phyloP scores from a whole-genome alignment of 2,113 vertebrate species.

The Hyperopisus bebe region DNA sequence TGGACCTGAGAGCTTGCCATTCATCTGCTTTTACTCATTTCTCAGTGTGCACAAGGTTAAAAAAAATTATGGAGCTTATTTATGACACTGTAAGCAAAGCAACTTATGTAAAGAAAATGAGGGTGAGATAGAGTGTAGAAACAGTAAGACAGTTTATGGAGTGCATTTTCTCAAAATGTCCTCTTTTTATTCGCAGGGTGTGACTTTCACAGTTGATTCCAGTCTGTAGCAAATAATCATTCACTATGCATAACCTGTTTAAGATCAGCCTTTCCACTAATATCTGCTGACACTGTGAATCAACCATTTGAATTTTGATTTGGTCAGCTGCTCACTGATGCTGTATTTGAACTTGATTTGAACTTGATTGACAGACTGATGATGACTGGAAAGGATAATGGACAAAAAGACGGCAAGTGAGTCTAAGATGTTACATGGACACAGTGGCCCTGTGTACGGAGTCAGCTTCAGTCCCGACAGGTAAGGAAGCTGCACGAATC shows the following conservation, averaged over 20 bases:
- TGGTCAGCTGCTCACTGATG: background rate
- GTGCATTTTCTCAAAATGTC: background rate
- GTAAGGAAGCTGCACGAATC: slow-evolving; percentile 51
- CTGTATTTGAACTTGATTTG: slow-evolving; percentile 65
- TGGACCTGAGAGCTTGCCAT: slow-evolving; percentile 72
- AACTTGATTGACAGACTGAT: slow-evolving; percentile 94
- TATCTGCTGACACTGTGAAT: background rate
- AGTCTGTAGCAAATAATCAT: slow-evolving; percentile 58
- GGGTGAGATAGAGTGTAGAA: background rate
- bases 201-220: slow-evolving; percentile 93
- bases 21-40: slow-evolving; percentile 95
- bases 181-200: slow-evolving; percentile 62
- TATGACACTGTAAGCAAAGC: background rate
- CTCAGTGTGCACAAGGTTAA: slow-evolving; percentile 95
- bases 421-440: slow-evolving; percentile 89
- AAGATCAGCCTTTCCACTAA: background rate
- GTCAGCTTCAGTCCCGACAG: slow-evolving; percentile 98
- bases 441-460: slow-evolving; percentile 92
- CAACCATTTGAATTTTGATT: background rate
- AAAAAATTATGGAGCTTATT: background rate
- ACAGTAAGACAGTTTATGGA: background rate
- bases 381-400: slow-evolving; percentile 97
- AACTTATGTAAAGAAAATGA: background rate
- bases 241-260: background rate
- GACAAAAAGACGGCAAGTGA: slow-evolving; percentile 97